These are phyloP conservation scores for Autographa gamma DNA, from an alignment of 2,888 invertebrate species.

Conservation along the genomic window DNA sequence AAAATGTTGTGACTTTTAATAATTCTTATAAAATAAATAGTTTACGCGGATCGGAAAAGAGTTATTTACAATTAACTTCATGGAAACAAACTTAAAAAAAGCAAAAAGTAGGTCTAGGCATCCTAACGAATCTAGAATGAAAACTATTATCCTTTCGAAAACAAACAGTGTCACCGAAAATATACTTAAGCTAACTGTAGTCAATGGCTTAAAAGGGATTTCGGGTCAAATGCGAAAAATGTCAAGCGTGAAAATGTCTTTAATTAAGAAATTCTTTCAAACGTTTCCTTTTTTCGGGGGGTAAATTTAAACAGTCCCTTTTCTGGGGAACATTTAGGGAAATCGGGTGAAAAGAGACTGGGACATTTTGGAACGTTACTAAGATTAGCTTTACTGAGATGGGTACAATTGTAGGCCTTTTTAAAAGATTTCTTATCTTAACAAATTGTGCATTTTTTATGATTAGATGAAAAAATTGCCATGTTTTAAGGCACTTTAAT, in stretches of 20 bases:
- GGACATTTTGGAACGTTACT: conserved; percentile 18
- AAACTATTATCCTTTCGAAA: conserved; percentile 4
- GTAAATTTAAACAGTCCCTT: conserved; percentile 38
- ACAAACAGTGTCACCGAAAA: conserved; percentile 13
- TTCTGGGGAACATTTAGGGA: conserved; percentile 20
- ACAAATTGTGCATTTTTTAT: conserved; percentile 14
- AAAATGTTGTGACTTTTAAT: too few relatives aligned
- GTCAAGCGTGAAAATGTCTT: conserved; percentile 51
- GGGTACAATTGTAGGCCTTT: conserved; percentile 17
- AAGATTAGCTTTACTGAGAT: conserved; percentile 20
- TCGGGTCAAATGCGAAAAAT: conserved; percentile 38
- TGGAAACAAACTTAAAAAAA: too few relatives aligned
- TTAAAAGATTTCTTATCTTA: conserved; percentile 20
- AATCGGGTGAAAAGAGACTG: conserved; percentile 44
- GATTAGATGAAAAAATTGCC: too few relatives aligned
- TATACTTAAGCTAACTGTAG: conserved; percentile 15
- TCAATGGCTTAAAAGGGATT: conserved; percentile 32
- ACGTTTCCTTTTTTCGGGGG: conserved; percentile 28
- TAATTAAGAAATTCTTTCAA: conserved; percentile 50
- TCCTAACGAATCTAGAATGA: too few relatives aligned
- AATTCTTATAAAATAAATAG: too few relatives aligned
- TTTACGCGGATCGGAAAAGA: too few relatives aligned
- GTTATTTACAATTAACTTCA: too few relatives aligned
- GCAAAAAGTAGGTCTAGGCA: too few relatives aligned
- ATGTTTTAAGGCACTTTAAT: too few relatives aligned